A percentile compares a stretch with the other conserved stretches of the same genome.
These are phyloP conservation scores for Mionectes olivaceus DNA, from an alignment of 2,797 vertebrate species.

Conservation along the genomic window DNA sequence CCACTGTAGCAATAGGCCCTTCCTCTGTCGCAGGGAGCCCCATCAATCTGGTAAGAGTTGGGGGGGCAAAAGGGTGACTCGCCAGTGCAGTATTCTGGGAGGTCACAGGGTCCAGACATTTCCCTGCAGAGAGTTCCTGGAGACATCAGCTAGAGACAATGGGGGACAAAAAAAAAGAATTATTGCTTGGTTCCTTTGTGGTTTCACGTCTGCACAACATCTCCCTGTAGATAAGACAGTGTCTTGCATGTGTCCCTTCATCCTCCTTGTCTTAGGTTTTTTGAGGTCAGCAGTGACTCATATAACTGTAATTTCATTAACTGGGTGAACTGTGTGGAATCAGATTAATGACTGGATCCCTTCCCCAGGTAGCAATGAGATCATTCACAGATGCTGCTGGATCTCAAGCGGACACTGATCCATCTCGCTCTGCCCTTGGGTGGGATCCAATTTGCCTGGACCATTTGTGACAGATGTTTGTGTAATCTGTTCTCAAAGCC, in stretches of 20 bases:
- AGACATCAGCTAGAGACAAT: constrained; percentile 82
- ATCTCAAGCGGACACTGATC: neutral
- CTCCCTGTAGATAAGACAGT: neutral
- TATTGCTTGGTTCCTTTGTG: neutral
- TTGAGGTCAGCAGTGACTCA: neutral
- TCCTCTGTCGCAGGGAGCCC: constrained; percentile 83
- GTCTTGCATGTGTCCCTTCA: fast-evolving
- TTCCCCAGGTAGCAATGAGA: neutral
- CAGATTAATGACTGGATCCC: neutral
- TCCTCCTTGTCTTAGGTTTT: neutral
- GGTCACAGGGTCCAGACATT: constrained; percentile 87
- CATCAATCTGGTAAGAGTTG: constrained; percentile 93
- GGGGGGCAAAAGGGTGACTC: constrained; percentile 89
- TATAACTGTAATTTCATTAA: neutral
- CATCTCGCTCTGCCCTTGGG: neutral
- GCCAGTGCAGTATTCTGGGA: constrained; percentile 94
- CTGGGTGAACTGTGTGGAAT: neutral
- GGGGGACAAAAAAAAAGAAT: neutral
- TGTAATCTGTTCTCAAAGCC: neutral
- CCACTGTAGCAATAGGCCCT: constrained; percentile 95
- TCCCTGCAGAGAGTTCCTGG: constrained; percentile 88
- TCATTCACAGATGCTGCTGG: neutral
- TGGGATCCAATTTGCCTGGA: neutral
- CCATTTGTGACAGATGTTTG: neutral
- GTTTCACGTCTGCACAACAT: neutral